Base-by-base conservation (phyloP, 2,113 vertebrate species). In the Globicephala melas region DNA sequence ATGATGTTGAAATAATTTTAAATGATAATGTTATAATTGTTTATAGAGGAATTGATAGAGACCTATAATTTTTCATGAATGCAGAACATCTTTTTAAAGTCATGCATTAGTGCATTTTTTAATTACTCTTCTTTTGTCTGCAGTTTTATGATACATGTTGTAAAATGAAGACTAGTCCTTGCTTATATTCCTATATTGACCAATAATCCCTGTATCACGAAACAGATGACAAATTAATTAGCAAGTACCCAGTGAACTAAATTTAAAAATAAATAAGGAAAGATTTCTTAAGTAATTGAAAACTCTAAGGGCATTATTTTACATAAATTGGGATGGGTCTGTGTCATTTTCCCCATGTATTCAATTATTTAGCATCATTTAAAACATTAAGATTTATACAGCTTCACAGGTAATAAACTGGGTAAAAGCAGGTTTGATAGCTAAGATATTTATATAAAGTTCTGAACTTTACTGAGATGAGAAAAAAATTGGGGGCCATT, bases 121-220 rank as follows among this genome's bases (percentile, higher is more conserved):
- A 96, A 94, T 96, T 95, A 96, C 50, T 96, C 38, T 95, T 96
- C 50, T 95, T 95, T 95, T 95, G 8, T 76, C 33, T 88, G 71
- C 41, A 94, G 68, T 95, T 97, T 97, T 91, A 96, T 93, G n/a
- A 91, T 74, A 73, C 31, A 89, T 76, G 62, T 68, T 91, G 31
- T 87, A 91, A 96, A 97, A 80, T 94, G 17, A 96, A 97, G 90
- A 95, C 89, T 92, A 31, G 65, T 92, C 83, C 36, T 92, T 94
- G 68, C 58, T 95, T 87, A 77, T 81, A 94, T 94, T 90, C 21
- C 18, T 68, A 1, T 67, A 70, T 89, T 81, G 90, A 83, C 5
- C 11, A 93, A 26, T 77, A 96, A 96, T 94, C n/a, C 65, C 23
- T 86, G 3, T 68, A 67, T 95, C 74, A 87, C 89, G 92, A 95